These are phyloP conservation scores for Lagopus leucura DNA, from an alignment of 2,113 vertebrate genomes.

Conservation along the genomic window DNA sequence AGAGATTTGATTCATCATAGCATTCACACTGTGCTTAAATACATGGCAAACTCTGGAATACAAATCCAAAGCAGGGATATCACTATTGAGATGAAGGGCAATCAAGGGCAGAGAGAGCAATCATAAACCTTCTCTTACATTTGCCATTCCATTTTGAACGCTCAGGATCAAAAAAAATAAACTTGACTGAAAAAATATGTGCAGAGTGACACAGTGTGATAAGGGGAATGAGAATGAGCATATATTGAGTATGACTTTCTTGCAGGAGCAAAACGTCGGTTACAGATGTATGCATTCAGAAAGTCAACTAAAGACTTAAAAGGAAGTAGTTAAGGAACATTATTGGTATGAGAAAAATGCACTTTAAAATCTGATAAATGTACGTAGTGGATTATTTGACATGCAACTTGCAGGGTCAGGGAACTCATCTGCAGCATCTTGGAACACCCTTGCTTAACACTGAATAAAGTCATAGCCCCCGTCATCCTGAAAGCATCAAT, in stretches of 20 bases:
- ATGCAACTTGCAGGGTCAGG: background rate
- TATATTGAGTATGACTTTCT: background rate
- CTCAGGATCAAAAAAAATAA: background rate
- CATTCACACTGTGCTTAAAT: background rate
- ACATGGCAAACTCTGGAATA: background rate
- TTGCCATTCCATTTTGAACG: background rate
- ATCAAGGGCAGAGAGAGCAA: background rate
- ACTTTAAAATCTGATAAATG: background rate
- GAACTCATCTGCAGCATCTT: background rate
- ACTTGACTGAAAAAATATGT: background rate
- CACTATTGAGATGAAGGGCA: background rate
- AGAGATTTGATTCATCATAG: background rate
- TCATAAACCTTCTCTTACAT: background rate
- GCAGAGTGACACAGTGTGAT: background rate
- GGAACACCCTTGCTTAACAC: accelerated
- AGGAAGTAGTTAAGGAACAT: background rate
- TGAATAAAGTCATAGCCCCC: accelerated
- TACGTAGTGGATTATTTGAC: background rate
- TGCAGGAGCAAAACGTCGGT: background rate
- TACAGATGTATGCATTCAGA: background rate
- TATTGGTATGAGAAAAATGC: background rate
- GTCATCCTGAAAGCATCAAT: background rate
- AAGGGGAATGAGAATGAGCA: background rate
- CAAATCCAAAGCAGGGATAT: background rate
- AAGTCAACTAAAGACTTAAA: background rate